These are phyloP conservation scores for Neuroterus valhalla DNA, from an alignment of 1,140 invertebrate species.

Conservation along the genomic window DNA sequence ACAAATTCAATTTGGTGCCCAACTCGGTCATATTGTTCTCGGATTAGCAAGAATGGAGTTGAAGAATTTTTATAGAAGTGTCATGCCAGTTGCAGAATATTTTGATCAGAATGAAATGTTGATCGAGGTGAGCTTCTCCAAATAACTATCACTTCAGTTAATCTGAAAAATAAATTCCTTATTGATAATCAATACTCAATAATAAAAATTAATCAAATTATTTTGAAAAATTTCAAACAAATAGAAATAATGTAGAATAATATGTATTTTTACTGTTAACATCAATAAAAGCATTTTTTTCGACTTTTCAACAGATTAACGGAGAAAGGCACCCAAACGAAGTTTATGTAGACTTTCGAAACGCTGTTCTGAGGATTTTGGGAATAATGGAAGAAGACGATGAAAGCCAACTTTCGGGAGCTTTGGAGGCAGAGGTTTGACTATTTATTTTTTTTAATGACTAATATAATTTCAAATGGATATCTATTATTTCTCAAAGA, in stretches of 20 bases:
- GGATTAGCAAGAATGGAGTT: conserved; percentile 90
- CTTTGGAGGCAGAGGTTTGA: conserved; percentile 68
- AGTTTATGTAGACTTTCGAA: conserved; percentile 87
- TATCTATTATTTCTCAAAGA: neutral
- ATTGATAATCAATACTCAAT: conserved; percentile 4
- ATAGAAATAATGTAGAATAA: conserved; percentile 34
- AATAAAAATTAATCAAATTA: conserved; percentile 32
- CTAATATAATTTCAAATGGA: neutral
- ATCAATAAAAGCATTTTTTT: neutral
- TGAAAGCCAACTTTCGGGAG: conserved; percentile 39
- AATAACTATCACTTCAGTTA: neutral
- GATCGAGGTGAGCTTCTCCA: conserved; percentile 80
- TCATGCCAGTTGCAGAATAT: conserved; percentile 92
- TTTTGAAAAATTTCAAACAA: conserved; percentile 33
- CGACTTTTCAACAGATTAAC: conserved; percentile 79
- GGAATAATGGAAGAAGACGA: conserved; percentile 77
- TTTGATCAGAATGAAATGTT: conserved; percentile 91
- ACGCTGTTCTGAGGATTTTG: conserved; percentile 83
- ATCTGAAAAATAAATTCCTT: conserved; percentile 4
- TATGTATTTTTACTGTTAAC: neutral
- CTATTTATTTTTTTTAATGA: too few species aligned
- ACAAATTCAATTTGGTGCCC: conserved; percentile 92
- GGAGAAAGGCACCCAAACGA: conserved; percentile 88
- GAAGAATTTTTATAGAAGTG: conserved; percentile 90
- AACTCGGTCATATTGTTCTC: conserved; percentile 90